phyloP scores from a whole-genome alignment of 2,113 vertebrate species.

The Colaptes auratus region DNA sequence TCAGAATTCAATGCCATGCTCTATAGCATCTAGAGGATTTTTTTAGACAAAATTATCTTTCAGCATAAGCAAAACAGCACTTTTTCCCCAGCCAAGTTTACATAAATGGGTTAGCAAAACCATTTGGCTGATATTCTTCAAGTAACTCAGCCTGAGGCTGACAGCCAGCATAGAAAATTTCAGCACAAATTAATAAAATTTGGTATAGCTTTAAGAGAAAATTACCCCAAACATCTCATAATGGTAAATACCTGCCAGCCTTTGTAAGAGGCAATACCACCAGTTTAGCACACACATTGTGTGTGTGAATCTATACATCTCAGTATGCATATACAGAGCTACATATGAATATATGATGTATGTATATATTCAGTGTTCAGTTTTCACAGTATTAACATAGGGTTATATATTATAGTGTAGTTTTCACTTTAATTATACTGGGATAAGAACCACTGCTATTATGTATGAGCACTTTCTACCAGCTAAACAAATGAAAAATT shows the following conservation, averaged over 20 bases:
- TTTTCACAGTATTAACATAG: neutral
- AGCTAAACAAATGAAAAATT: neutral
- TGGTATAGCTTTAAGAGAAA: neutral
- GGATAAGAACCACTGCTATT: neutral
- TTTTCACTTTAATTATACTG: neutral
- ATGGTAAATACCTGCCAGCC: neutral
- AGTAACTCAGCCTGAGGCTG: slow-evolving; percentile 14
- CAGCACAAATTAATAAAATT: slow-evolving; percentile 14
- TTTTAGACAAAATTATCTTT: neutral
- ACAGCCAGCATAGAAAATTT: slow-evolving; percentile 29
- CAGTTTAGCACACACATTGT: neutral
- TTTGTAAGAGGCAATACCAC: neutral
- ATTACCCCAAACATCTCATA: neutral
- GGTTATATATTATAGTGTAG: neutral
- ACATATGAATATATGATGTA: neutral
- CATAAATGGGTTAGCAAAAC: slow-evolving; percentile 20
- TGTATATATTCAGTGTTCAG: neutral
- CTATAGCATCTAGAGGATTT: neutral
- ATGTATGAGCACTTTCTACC: neutral
- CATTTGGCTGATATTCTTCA: slow-evolving; percentile 18
- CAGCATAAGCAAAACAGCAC: neutral
- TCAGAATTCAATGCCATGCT: neutral
- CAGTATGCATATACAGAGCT: neutral
- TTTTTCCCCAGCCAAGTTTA: slow-evolving; percentile 22
- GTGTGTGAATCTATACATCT: neutral